Conservation (phyloP, 2,888 invertebrate species). For the Alloplasta piceator region DNA sequence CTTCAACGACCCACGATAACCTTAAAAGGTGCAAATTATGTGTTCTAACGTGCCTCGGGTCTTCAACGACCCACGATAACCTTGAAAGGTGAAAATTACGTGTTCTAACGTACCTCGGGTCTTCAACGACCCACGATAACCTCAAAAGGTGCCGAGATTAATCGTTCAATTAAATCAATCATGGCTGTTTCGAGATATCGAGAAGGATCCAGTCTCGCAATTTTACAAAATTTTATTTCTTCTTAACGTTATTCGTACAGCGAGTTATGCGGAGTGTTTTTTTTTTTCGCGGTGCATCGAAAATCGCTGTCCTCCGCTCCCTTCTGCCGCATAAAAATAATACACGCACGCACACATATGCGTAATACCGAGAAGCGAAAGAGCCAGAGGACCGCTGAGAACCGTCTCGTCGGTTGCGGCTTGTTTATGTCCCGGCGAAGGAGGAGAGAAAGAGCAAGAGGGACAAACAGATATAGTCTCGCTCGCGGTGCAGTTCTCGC, state of each 20-base stretch:
- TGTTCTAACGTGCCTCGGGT: no score
- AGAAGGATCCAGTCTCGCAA: no score
- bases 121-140: no score
- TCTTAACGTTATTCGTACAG: background rate
- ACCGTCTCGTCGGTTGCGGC: slow-evolving; percentile 70
- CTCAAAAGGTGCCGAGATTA: no score
- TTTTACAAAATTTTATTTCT: no score
- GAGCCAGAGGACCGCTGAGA: slow-evolving; percentile 47
- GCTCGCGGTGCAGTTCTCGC: background rate
- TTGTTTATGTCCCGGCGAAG: slow-evolving; percentile 78
- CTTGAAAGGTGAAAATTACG: no score
- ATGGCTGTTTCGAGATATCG: background rate
- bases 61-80: no score
- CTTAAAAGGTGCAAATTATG: no score
- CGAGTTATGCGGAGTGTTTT: background rate
- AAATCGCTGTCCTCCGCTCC: slow-evolving; percentile 47
- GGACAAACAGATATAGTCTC: slow-evolving; percentile 21
- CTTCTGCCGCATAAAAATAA: background rate
- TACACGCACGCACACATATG: slow-evolving; percentile 37
- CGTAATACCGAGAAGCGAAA: slow-evolving; percentile 45
- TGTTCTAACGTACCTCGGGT: no score
- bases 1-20: no score
- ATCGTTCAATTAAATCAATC: background rate
- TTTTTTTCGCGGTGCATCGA: slow-evolving; percentile 32
- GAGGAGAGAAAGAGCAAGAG: slow-evolving; percentile 21